Evolutionary conservation across 2,888 invertebrate species (phyloP), one percentile per base, ranked within the genome.

Genomic region (Macrosiphum euphorbiae): DNA sequence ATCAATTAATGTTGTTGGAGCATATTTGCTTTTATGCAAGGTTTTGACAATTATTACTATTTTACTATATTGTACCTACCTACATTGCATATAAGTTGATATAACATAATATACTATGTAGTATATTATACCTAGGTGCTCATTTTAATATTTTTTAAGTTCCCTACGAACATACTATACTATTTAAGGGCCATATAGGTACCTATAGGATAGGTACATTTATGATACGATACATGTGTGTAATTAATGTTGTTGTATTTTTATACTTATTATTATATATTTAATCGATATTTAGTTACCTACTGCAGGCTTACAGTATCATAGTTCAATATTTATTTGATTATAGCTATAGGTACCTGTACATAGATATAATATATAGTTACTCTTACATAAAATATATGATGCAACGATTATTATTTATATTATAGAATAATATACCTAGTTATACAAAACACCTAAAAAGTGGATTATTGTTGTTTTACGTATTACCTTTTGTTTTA

Each of bases 241-340:
- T 67, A 35, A 67, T 67, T 35, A 35, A 35, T 35, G 16, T 35
- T 16, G n/a, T 67, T 16, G 16, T 67, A 67, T 67, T 67, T 67
- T 67, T 67, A n/a, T 67, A 67, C n/a, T n/a, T 35, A 67, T 67
- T 67, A 67, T 67, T 35, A 35, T 20, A 67, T 35, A 67, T 35
- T 67, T 35, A 67, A 67, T 67, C 35, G 67, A 67, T 67, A 35
- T 67, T 35, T 67, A 35, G 67, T 67, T 35, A 67, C 5, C 1
- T 24, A 55, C 16, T 67, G n/a, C 20, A 16, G 16, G 35, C 67
- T 67, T 67, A 67, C 67, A 67, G 67, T 67, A 67, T 35, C 67
- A 67, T 67, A 67, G 67, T 67, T 67, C 67, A 67, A 67, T 67
- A 35, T 67, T 67, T 67, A 67, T 67, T 35, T 67, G 67, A 67